Evolutionary conservation across 1,140 invertebrate species (phyloP).

Genomic region (Zeugodacus cucurbitae): DNA sequence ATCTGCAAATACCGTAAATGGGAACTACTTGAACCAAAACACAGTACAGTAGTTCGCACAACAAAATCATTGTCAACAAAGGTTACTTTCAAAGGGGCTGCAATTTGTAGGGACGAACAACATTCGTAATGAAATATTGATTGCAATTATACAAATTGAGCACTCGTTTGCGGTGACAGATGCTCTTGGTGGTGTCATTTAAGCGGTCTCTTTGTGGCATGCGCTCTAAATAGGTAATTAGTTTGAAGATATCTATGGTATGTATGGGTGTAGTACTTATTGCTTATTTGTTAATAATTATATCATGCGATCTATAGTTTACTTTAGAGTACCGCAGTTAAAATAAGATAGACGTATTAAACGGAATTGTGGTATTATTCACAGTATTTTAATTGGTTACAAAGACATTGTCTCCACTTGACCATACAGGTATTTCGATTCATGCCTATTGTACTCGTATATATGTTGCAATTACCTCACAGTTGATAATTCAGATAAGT

Average conservation of each 20-base stretch:
- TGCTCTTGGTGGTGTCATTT: background rate
- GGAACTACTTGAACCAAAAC: background rate
- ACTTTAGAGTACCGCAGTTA: background rate
- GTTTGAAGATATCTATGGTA: background rate
- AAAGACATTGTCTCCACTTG: background rate
- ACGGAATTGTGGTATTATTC: background rate
- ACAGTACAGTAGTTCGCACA: background rate
- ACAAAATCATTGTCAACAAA: background rate
- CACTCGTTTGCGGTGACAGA: background rate
- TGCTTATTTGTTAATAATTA: slow-evolving; percentile 21
- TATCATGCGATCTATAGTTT: background rate
- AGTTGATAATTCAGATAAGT: no score
- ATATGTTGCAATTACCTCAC: background rate
- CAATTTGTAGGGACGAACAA: background rate
- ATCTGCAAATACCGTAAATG: background rate
- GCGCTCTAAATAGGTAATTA: slow-evolving; percentile 28
- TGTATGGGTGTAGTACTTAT: background rate
- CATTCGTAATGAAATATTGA: background rate
- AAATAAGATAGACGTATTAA: background rate
- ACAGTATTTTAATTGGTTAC: background rate
- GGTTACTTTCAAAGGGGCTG: background rate
- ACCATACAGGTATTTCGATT: background rate
- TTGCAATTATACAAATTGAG: background rate
- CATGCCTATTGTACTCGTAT: background rate
- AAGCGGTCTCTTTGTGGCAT: background rate